These are phyloP conservation scores for Chloropsis hardwickii DNA, from an alignment of 2,113 vertebrate species.

Conservation along the genomic window DNA sequence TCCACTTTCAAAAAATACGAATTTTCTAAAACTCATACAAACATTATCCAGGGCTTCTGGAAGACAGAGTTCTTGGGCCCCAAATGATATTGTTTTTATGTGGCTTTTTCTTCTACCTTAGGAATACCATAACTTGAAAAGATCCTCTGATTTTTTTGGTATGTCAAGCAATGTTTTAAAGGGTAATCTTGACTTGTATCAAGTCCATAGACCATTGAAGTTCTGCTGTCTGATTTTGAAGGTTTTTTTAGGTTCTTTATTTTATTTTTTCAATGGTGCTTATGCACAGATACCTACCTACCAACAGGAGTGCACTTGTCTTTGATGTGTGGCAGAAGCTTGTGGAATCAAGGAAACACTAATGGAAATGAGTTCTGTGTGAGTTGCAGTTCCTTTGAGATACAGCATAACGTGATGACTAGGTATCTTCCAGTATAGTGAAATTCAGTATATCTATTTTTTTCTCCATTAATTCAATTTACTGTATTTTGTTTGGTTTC, in stretches of 20 bases:
- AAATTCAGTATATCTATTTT: neutral
- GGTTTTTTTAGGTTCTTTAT: neutral
- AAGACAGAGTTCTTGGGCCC: neutral
- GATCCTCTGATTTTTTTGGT: neutral
- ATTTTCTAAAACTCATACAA: neutral
- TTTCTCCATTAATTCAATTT: neutral
- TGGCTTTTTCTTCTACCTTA: neutral
- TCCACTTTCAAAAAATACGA: neutral
- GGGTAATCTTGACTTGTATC: neutral
- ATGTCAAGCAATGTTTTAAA: neutral
- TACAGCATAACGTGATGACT: neutral
- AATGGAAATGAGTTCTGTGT: neutral
- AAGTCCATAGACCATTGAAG: neutral
- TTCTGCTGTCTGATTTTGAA: neutral
- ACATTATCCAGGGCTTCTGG: neutral
- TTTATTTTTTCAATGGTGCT: neutral
- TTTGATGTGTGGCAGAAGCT: neutral
- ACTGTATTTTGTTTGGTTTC: neutral
- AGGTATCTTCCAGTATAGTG: neutral
- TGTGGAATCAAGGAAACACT: neutral
- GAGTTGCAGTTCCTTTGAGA: neutral
- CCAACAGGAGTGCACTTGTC: neutral
- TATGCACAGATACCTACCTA: neutral
- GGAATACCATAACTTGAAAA: neutral
- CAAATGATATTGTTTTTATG: rapidly evolving